Evolutionary conservation across 37 sponge, comb jelly and placozoan species (phyloP).

Genomic region (Cladorhizidae sp.): DNA sequence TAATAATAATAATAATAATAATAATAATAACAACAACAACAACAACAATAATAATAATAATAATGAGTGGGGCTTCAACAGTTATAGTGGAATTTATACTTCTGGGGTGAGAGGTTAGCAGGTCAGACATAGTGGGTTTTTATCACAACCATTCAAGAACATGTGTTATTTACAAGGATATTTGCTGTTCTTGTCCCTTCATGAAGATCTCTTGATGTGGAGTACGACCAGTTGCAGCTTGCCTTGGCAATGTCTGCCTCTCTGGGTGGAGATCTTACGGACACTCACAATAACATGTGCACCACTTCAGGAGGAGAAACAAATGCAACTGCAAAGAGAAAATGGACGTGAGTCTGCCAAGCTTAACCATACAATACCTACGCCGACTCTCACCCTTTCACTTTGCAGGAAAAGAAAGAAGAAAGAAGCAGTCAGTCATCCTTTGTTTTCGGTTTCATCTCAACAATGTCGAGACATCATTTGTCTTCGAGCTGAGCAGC

Average conservation of each 20-base stretch:
- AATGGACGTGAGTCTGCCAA: neutral
- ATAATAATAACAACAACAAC: no score
- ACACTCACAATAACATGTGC: neutral
- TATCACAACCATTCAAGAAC: no score
- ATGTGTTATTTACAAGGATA: no score
- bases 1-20: no score
- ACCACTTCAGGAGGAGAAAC: no score
- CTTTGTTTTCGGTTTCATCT: constrained; percentile 16
- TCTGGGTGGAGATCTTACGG: neutral
- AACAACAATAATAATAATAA: no score
- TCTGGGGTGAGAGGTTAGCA: no score
- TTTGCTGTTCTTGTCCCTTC: neutral
- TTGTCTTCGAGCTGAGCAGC: constrained; percentile 32
- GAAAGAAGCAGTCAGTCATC: neutral
- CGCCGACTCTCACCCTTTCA: neutral
- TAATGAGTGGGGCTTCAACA: no score
- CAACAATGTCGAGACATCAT: constrained; percentile 23
- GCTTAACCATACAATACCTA: no score
- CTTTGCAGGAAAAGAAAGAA: neutral
- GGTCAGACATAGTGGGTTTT: no score
- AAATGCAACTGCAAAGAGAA: no score
- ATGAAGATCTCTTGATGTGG: constrained; percentile 18
- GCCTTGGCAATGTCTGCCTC: constrained; percentile 77
- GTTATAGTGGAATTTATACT: no score
- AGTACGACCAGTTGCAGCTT: constrained; percentile 63